These are phyloP conservation scores for Entelurus aequoreus DNA, from an alignment of 2,113 vertebrate genomes.

Conservation along the genomic window DNA sequence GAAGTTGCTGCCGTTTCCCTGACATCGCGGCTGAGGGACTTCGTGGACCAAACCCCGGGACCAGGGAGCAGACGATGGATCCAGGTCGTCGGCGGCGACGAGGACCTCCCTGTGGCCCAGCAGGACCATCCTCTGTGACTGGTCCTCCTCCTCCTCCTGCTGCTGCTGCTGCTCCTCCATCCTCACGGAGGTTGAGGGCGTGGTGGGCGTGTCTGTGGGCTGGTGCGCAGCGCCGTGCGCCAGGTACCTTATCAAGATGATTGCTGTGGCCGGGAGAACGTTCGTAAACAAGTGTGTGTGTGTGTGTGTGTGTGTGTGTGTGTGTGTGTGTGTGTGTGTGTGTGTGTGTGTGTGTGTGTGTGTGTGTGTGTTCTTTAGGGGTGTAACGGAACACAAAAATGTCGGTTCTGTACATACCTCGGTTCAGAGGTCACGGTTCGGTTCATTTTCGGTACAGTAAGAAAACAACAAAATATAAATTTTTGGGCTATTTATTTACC, in stretches of 20 bases:
- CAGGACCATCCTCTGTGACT: constrained; percentile 34
- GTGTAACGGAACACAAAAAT: too few species aligned
- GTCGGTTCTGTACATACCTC: too few species aligned
- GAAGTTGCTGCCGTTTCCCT: constrained; percentile 5
- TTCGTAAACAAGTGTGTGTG: too few species aligned
- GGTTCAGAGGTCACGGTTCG: too few species aligned
- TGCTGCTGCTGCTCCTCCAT: background rate
- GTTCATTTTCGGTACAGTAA: too few species aligned
- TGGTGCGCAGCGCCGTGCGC: background rate
- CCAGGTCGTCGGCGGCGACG: background rate
- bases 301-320: too few species aligned
- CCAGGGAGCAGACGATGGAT: background rate
- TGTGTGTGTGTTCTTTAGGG: too few species aligned
- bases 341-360: too few species aligned
- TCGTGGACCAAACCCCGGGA: background rate
- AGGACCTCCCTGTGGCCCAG: background rate
- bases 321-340: too few species aligned
- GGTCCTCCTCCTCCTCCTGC: background rate
- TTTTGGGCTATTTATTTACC: too few species aligned
- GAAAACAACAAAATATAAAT: too few species aligned
- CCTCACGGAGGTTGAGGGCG: too few species aligned
- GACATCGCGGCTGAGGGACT: background rate
- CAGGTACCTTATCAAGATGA: background rate
- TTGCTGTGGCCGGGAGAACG: background rate
- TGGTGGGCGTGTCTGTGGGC: background rate